Percentiles rank a stretch among this genome's conserved stretches.
phyloP scores from a whole-genome alignment of 2,888 invertebrate species.

The Diaperis boleti region DNA sequence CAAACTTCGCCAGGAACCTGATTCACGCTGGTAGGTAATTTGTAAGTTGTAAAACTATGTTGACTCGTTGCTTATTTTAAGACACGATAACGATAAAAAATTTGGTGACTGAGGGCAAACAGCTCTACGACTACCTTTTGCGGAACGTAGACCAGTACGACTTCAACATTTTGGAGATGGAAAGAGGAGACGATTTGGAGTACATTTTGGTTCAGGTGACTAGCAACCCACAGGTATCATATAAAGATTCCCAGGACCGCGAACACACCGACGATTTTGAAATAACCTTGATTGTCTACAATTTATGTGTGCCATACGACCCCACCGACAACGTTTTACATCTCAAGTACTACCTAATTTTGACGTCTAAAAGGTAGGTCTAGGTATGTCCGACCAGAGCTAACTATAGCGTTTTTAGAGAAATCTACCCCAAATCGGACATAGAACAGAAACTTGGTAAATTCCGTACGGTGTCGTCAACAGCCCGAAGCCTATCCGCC shows the following conservation, averaged over 20 bases:
- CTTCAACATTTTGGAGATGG: constrained; percentile 77
- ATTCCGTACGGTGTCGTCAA: constrained; percentile 71
- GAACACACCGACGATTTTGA: constrained; percentile 76
- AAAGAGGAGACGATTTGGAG: constrained; percentile 66
- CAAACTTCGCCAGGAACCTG: constrained; percentile 80
- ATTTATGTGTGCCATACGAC: constrained; percentile 65
- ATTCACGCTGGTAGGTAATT: constrained; percentile 73
- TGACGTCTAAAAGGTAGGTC: constrained; percentile 70
- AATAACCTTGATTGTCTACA: constrained; percentile 75
- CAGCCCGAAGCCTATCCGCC: constrained; percentile 52
- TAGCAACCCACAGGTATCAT: constrained; percentile 70
- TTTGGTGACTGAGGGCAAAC: constrained; percentile 73
- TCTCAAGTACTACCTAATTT: constrained; percentile 73
- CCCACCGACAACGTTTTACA: constrained; percentile 63
- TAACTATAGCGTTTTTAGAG: constrained; percentile 65
- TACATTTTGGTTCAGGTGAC: constrained; percentile 75
- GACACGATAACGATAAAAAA: constrained; percentile 72
- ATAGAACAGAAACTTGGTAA: constrained; percentile 73
- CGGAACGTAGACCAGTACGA: constrained; percentile 76
- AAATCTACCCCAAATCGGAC: constrained; percentile 73
- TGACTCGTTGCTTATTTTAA: too few species aligned
- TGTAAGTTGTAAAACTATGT: too few species aligned
- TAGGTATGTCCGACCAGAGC: constrained; percentile 22
- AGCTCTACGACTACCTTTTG: constrained; percentile 78
- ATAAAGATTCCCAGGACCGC: constrained; percentile 72